Conservation (phyloP, 2,113 vertebrate genomes). For the Stigmatopora argus region DNA sequence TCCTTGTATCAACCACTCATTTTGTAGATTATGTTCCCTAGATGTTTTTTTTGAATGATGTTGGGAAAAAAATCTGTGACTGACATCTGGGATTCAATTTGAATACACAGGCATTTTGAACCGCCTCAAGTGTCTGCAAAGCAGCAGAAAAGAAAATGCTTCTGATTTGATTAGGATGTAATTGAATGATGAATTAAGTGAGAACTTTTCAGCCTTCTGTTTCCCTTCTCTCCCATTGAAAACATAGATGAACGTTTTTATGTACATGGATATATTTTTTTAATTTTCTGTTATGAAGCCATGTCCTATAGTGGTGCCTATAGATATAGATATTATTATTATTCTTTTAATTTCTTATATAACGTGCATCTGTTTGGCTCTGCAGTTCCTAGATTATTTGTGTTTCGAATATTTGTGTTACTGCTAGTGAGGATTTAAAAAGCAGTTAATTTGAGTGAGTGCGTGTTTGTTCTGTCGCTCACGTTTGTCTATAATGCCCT, state of each 20-base stretch:
- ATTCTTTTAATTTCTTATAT: not conserved
- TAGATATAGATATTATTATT: too few species aligned
- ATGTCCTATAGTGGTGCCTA: not conserved
- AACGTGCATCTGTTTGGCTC: not conserved
- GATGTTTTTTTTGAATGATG: not conserved
- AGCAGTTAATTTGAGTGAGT: conserved; percentile 37
- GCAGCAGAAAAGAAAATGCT: conserved; percentile 29
- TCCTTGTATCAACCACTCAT: not conserved
- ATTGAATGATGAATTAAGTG: conserved; percentile 34
- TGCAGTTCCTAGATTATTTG: not conserved
- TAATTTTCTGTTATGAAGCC: not conserved
- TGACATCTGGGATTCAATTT: not conserved
- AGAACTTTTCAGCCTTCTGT: conserved; percentile 38
- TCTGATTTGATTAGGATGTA: conserved; percentile 48
- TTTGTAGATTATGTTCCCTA: not conserved
- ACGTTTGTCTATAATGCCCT: conserved; percentile 48
- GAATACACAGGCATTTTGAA: not conserved
- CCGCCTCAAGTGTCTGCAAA: conserved; percentile 11
- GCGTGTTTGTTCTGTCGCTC: conserved; percentile 35
- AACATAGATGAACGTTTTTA: conserved; percentile 22
- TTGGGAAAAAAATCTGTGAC: not conserved
- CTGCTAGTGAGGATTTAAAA: conserved; percentile 39
- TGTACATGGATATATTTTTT: conserved; percentile 13
- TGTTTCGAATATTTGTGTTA: not conserved
- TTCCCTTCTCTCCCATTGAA: conserved; percentile 28